A percentile compares a stretch with the other conserved stretches of the same genome.
Evolutionary conservation across 2,888 invertebrate species (phyloP).

Genomic region (Aphodius granarius): DNA sequence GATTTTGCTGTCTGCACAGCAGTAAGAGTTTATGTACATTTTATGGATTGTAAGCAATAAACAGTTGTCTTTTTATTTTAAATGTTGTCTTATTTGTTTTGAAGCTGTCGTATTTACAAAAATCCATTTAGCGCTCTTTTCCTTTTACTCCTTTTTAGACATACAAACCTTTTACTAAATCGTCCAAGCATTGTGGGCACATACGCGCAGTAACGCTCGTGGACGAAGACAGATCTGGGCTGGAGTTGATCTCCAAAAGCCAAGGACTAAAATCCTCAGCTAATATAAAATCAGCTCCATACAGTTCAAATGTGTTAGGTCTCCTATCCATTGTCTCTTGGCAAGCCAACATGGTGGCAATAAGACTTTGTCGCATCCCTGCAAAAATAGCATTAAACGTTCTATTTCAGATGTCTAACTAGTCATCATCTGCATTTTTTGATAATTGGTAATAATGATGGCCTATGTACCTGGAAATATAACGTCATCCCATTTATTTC

Average conservation of each 20-base stretch:
- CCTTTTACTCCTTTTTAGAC: neutral
- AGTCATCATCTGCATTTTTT: too few species aligned
- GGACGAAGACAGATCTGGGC: conserved; percentile 89
- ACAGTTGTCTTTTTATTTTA: neutral
- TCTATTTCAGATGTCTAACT: too few species aligned
- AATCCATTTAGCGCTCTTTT: too few species aligned
- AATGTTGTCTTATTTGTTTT: too few species aligned
- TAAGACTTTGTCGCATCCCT: conserved; percentile 55
- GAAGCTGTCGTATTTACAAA: too few species aligned
- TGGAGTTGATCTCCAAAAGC: conserved; percentile 94
- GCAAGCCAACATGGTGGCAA: conserved; percentile 82
- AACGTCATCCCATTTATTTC: conserved; percentile 77
- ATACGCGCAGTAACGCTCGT: conserved; percentile 86
- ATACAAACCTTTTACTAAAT: conserved; percentile 81
- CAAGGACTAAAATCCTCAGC: conserved; percentile 86
- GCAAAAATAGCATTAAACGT: conserved; percentile 17
- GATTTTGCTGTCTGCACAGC: neutral
- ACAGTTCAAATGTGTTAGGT: conserved; percentile 87
- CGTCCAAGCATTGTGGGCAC: conserved; percentile 86
- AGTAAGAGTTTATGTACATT: neutral
- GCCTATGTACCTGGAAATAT: conserved; percentile 76
- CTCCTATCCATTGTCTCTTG: conserved; percentile 83
- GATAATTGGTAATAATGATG: neutral
- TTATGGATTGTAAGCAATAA: neutral
- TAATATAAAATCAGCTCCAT: conserved; percentile 95